Evolutionary conservation across 2,888 invertebrate species (phyloP), one percentile per base, ranked within the genome.

Genomic region (Nysson spinosus): DNA sequence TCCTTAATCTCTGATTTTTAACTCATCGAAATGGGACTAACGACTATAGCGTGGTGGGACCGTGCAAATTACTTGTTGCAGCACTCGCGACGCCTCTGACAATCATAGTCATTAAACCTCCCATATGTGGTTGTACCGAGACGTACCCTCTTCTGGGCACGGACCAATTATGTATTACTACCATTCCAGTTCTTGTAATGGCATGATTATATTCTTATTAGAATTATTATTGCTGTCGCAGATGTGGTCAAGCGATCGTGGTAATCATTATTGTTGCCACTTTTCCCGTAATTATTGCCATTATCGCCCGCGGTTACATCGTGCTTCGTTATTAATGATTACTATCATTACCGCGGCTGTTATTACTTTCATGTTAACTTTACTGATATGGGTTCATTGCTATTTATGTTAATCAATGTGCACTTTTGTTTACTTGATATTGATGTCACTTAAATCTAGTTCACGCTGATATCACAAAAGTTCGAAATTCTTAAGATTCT

Each of bases 41-140:
- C 62, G 60, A 43, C 65, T 55, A 30, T 39, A 42, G 26, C 32
- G 50, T 32, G 42, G 57, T 52, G 28, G 47, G 30, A 34, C 37
- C 55, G 68, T 44, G 68, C 56, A 65, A 74, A 75, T 74, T 70
- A 70, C 68, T 68, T 65, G 54, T 71, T 69, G 52, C 71, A 54
- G 54, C 58, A 49, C 46, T 51, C 55, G 43, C 44, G 57, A 67
- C 61, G 39, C 44, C 22, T 54, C 68, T 60, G 68, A 75, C 74
- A 65, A 69, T 68, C 68, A 65, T 62, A 58, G 62, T 75, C 65
- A 75, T 75, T 69, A 71, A 20, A 37, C 26, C 4, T n/a, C n/a
- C 44, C 57, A 42, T 47, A 30, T 39, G 43, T 32, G 47, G 26
- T 17, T 26, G 34, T 12, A 34, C 20, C 24, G 56, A n/a, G 19